A percentile compares a stretch with the other conserved stretches of the same genome.
These are phyloP conservation scores for Parotocinclus haroldoi DNA, from an alignment of 2,797 vertebrate genomes.

Conservation along the genomic window DNA sequence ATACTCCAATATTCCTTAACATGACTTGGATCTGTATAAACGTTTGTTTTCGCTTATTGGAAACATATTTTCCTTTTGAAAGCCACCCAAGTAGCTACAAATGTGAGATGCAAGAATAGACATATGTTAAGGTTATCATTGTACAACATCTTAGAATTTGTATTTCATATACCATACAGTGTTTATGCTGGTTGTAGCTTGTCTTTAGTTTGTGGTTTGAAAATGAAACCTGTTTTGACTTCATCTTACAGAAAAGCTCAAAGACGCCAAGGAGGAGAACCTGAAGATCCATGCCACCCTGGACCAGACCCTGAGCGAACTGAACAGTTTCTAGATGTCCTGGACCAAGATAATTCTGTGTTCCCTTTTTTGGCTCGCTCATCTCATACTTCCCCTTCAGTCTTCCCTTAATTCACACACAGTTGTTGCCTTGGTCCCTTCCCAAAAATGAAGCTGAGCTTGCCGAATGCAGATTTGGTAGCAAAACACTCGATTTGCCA, in stretches of 20 bases:
- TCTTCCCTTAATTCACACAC: constrained; percentile 21
- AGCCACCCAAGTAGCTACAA: too few relatives aligned
- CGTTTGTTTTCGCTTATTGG: too few relatives aligned
- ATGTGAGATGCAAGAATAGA: too few relatives aligned
- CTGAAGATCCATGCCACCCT: constrained; percentile 79
- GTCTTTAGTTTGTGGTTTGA: too few relatives aligned
- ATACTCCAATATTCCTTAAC: too few relatives aligned
- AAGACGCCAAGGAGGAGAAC: constrained; percentile 82
- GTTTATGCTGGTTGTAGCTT: too few relatives aligned
- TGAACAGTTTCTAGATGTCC: constrained; percentile 81
- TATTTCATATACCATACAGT: too few relatives aligned
- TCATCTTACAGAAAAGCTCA: constrained; percentile 75
- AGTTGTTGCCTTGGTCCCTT: background rate
- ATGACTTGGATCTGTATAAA: too few relatives aligned
- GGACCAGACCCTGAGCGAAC: constrained; percentile 84
- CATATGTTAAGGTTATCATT: too few relatives aligned
- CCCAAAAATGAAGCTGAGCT: constrained; percentile 3
- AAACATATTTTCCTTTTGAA: too few relatives aligned
- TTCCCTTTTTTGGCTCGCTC: constrained; percentile 27
- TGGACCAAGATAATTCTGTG: constrained; percentile 10
- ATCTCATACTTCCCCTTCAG: constrained; percentile 30
- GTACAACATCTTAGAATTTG: too few relatives aligned
- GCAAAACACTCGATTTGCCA: background rate
- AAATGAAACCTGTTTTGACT: constrained; percentile 5
- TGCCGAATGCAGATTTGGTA: constrained; percentile 4